Evolutionary conservation across 2,797 vertebrate genomes (phyloP).

Genomic region (Ptychobarbus kaznakovi): DNA sequence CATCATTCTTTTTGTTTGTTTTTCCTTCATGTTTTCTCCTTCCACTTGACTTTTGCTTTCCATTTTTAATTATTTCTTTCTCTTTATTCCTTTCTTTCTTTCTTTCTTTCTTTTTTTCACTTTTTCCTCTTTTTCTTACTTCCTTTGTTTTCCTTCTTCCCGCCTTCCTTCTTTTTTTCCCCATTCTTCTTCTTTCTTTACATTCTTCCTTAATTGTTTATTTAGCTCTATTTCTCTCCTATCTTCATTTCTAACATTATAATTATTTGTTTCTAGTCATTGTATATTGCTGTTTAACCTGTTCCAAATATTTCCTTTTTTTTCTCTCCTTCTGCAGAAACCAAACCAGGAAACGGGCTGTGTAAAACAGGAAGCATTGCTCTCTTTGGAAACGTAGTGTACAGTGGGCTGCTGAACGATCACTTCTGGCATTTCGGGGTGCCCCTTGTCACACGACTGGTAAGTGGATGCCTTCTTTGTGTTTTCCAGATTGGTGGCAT

Average conservation of each 20-base stretch:
- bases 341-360: conserved; percentile 78
- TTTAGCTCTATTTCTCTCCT: neutral
- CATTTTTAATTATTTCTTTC: neutral
- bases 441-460: conserved; percentile 79
- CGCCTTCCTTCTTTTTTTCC: neutral
- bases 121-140: neutral
- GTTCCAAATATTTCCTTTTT: conserved; percentile 8
- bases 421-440: conserved; percentile 79
- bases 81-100: neutral
- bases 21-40: neutral
- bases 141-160: neutral
- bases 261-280: neutral
- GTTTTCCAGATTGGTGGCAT: neutral
- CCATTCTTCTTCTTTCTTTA: neutral
- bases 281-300: neutral
- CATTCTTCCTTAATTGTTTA: neutral
- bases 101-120: neutral
- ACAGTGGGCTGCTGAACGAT: conserved; percentile 77
- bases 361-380: conserved; percentile 79
- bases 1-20: neutral
- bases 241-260: neutral
- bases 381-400: conserved; percentile 79
- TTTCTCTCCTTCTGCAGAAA: conserved; percentile 66
- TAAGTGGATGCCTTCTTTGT: conserved; percentile 58
- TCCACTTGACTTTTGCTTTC: neutral